These are phyloP conservation scores for Podocnemis expansa DNA, from an alignment of 2,113 vertebrate genomes.

Conservation along the genomic window DNA sequence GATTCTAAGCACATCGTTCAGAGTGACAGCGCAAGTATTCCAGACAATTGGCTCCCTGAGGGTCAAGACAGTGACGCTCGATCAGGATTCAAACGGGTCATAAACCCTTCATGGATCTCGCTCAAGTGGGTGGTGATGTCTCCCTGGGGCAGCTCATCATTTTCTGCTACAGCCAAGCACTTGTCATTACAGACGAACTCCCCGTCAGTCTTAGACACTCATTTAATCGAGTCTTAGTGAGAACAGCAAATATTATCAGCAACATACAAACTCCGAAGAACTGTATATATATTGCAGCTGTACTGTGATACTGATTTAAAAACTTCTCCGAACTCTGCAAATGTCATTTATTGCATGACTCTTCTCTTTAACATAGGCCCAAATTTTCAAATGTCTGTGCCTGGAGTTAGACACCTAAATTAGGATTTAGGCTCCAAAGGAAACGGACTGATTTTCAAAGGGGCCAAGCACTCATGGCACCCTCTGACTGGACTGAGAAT, in stretches of 20 bases:
- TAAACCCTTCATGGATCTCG: slow-evolving; percentile 81
- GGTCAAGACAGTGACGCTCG: slow-evolving; percentile 80
- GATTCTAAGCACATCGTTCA: slow-evolving; percentile 80
- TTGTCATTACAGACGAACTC: slow-evolving; percentile 82
- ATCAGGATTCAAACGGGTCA: slow-evolving; percentile 85
- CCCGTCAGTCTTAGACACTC: slow-evolving; percentile 74
- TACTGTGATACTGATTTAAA: slow-evolving; percentile 30
- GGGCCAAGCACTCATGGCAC: neutral
- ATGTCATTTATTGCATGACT: slow-evolving; percentile 18
- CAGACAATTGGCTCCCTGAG: slow-evolving; percentile 82
- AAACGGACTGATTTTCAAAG: neutral
- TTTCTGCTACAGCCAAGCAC: slow-evolving; percentile 77
- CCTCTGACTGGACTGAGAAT: neutral
- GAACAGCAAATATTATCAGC: slow-evolving; percentile 61
- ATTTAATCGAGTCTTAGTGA: slow-evolving; percentile 72
- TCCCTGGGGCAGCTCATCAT: slow-evolving; percentile 82
- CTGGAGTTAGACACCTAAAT: neutral
- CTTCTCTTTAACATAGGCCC: neutral
- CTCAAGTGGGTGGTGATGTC: slow-evolving; percentile 82
- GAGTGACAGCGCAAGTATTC: slow-evolving; percentile 82
- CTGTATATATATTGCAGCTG: slow-evolving; percentile 66
- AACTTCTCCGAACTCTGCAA: slow-evolving; percentile 27
- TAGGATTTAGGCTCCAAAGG: neutral
- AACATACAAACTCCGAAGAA: slow-evolving; percentile 66
- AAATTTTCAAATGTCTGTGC: slow-evolving; percentile 21